Conservation (phyloP, 2,113 vertebrate genomes). For the Amphiprion ocellaris region DNA sequence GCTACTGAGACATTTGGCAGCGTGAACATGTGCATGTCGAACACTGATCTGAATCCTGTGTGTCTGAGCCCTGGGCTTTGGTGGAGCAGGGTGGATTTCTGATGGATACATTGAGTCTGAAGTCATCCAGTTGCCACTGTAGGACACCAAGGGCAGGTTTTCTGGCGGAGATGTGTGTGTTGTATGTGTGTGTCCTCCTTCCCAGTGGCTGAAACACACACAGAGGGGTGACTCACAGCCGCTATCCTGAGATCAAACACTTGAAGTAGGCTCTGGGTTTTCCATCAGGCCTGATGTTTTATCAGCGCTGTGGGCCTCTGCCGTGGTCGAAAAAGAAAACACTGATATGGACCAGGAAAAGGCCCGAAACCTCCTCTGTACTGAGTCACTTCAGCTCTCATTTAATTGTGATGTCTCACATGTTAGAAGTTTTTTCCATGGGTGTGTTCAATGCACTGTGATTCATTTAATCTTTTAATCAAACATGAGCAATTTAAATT, state of each 20-base stretch:
- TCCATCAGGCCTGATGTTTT: slow-evolving; percentile 63
- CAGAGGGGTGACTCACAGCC: slow-evolving; percentile 65
- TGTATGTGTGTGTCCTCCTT: slow-evolving; percentile 47
- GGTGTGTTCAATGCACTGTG: slow-evolving; percentile 7
- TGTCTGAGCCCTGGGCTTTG: slow-evolving; percentile 75
- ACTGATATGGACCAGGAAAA: slow-evolving; percentile 45
- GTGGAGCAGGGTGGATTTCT: slow-evolving; percentile 48
- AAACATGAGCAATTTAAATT: neutral
- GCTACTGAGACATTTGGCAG: slow-evolving; percentile 57
- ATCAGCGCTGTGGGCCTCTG: slow-evolving; percentile 63
- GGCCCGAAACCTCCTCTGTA: slow-evolving; percentile 11
- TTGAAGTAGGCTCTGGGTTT: slow-evolving; percentile 59
- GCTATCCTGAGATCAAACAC: slow-evolving; percentile 73
- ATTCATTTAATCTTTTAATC: slow-evolving; percentile 13
- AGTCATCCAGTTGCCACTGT: slow-evolving; percentile 69
- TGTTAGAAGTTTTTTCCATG: slow-evolving; percentile 20
- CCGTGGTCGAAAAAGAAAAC: slow-evolving; percentile 34
- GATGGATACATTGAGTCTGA: slow-evolving; percentile 66
- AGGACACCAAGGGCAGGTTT: slow-evolving; percentile 53
- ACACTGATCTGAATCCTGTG: slow-evolving; percentile 60
- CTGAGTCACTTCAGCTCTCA: slow-evolving; percentile 13
- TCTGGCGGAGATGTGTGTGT: slow-evolving; percentile 41
- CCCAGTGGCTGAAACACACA: slow-evolving; percentile 53
- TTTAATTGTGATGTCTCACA: slow-evolving; percentile 1
- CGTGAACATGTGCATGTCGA: slow-evolving; percentile 56